Evolutionary conservation across 1,140 invertebrate genomes (phyloP), one percentile per base, ranked within the genome.

Genomic region (Aphelenchoides fujianensis): DNA sequence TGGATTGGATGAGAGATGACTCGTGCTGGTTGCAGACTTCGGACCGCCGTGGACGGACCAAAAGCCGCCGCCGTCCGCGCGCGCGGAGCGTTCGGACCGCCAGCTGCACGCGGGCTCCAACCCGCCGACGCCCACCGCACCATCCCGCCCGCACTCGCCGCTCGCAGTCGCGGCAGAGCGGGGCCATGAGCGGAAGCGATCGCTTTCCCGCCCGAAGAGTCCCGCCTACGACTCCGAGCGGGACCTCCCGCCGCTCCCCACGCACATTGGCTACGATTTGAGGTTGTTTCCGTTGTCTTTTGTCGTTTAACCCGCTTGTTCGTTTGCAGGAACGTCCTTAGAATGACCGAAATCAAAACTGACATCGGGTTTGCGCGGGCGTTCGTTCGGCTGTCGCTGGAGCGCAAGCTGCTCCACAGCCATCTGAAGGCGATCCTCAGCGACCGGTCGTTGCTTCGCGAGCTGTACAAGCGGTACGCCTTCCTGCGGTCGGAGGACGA

Each of bases 401-500:
- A 99, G 84, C 96, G 98, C 85, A 99, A 98, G 87, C 86, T 97
- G 37, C 86, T 99, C 0, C 96, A 94, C 0, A 90, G 91, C 78
- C 95, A 98, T 86, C 88, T 99, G 41, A 90, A 92, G 74, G 91
- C 91, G 28, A 85, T 99, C 9, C 86, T 98, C 1, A 89, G 91
- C 0, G 92, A 98, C 83, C 89, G 90, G 12, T 89, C 89, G 27
- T 86, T 98, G 23, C 86, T 98, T n/a, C 90, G 90, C 82, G 91
- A 90, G 63, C 89, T 94, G 41, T 98, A 98, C 86, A 98, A 97
- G 84, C 87, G 94, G 55, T 94, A 93, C 53, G 95, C 96, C 0
- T 98, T 99, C 85, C 86, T 98, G 34, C 89, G 96, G 3, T 95
- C 92, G 85, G 96, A 98, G 84, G 96, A 98, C 81, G 96, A 98